A percentile compares a stretch with the other conserved stretches of the same genome.
phyloP scores from a whole-genome alignment of 2,797 vertebrate genomes.

The Coracias cyanogaster region DNA sequence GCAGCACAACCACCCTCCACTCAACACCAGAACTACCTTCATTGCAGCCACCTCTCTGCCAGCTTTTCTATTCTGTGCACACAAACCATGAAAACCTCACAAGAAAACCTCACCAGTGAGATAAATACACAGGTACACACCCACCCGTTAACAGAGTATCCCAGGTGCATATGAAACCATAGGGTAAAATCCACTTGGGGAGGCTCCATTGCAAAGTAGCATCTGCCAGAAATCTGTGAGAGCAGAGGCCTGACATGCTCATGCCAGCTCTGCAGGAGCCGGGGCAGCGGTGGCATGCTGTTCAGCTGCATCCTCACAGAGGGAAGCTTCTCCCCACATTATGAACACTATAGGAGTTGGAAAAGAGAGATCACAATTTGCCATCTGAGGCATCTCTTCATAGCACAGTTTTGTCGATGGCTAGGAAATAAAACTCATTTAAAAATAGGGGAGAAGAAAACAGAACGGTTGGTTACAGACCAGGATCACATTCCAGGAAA shows the following conservation, averaged over 20 bases:
- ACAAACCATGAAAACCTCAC: background rate
- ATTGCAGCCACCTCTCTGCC: background rate
- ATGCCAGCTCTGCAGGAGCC: background rate
- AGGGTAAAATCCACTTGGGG: background rate
- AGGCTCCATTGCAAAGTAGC: background rate
- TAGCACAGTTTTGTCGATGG: background rate
- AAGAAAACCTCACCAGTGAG: background rate
- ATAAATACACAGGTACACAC: rapidly evolving
- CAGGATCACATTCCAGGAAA: background rate
- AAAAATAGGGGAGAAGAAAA: background rate
- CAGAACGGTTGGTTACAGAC: background rate
- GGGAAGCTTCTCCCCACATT: background rate
- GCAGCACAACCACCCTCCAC: background rate
- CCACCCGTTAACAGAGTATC: background rate
- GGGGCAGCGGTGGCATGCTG: background rate
- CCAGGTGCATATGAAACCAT: background rate
- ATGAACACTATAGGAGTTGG: background rate
- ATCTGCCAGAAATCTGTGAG: background rate
- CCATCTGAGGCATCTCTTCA: background rate
- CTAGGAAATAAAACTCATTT: background rate
- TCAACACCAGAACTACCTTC: background rate
- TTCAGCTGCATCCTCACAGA: background rate
- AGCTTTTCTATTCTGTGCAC: background rate
- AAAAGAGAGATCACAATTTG: background rate
- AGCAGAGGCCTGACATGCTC: background rate